Conservation (phyloP, 2,797 vertebrate species). For the Lepidocolaptes lacrymiger region DNA sequence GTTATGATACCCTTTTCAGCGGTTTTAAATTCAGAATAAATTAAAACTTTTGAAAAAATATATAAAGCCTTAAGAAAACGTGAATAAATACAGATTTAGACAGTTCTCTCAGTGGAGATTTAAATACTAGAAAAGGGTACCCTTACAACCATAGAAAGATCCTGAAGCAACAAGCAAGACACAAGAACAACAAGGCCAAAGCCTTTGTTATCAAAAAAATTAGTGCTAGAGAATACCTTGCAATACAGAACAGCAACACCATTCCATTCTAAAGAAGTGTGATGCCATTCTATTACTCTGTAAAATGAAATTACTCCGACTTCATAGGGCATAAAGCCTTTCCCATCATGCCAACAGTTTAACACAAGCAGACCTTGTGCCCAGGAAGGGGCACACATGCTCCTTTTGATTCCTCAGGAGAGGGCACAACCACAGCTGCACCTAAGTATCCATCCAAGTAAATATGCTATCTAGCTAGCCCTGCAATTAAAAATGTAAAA, state of each 20-base stretch:
- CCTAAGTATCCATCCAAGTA: not conserved
- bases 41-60: slow-evolving; percentile 19
- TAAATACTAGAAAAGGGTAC: not conserved
- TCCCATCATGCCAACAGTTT: not conserved
- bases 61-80: not conserved
- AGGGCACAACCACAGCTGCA: not conserved
- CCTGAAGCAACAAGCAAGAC: not conserved
- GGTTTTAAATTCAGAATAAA: slow-evolving; percentile 28
- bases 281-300: accelerated
- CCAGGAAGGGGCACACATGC: not conserved
- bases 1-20: not conserved
- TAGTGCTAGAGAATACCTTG: not conserved
- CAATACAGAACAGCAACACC: not conserved
- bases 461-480: not conserved
- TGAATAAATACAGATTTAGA: not conserved
- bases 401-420: not conserved
- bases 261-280: not conserved
- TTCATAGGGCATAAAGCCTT: not conserved
- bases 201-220: not conserved
- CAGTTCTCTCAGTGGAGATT: not conserved
- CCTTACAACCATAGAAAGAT: not conserved
- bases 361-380: not conserved
- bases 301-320: not conserved
- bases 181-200: not conserved
- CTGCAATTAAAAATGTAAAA: not conserved